Base-by-base conservation (phyloP, 2,113 vertebrate species). In the Oncorhynchus clarkii region DNA sequence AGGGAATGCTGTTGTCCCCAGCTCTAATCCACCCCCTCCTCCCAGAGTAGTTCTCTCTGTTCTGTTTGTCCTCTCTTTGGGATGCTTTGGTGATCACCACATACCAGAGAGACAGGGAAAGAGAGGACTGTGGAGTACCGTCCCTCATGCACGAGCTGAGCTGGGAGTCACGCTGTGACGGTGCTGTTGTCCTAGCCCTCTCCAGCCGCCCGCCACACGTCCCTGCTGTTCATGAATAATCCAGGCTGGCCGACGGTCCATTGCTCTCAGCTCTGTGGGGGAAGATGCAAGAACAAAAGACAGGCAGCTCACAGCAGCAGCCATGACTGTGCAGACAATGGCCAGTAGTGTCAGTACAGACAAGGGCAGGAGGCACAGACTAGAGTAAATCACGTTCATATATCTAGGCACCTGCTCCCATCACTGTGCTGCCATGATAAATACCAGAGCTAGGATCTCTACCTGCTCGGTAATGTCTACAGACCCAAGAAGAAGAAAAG, bases 141-240 rank as follows among this genome's bases (percentile, higher is more conserved):
- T 86, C 82, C 78, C 77, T 87, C 82, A 78, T 87, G 75, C 84
- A 76, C 75, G 65, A 78, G 77, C 75, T 86, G 80, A 82, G 79
- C 84, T 81, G 76, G 82, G 85, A 88, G 77, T 14, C 45, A 34
- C 78, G 24, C 22, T 45, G 34, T 48, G 78, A 49, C 45, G 2
- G 34, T 48, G 39, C 75, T 71, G 51, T 27, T 45, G 83, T 68
- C 85, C 72, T 75, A 74, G 54, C 59, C 66, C 85, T 9, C 39
- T 45, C 39, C 39, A 45, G 39, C 9, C 39, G 85, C 87, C 88
- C 86, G 91, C 90, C 91, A 91, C 91, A 92, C 91, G 86, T 91
- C 91, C 84, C 88, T 80, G 82, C 87, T 90, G 91, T 87, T 92
- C 91, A 93, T 93, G 91, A 93, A 93, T 93, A 92, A 92, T 90